Evolutionary conservation across 2,797 vertebrate genomes (phyloP).

Genomic region (Spinus olivaceus): DNA sequence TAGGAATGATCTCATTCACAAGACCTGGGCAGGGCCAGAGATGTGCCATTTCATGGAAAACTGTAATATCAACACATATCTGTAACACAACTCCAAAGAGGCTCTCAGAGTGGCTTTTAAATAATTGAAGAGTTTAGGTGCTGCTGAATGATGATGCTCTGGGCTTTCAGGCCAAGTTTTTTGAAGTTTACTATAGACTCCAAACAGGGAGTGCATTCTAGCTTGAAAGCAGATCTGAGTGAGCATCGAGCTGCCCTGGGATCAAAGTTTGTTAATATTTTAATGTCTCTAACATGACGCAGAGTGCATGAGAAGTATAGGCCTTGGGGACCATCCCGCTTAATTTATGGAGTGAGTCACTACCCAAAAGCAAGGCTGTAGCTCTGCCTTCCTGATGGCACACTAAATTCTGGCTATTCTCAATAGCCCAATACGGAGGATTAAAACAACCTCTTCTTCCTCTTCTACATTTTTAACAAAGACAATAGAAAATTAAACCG

Average conservation of each 20-base stretch:
- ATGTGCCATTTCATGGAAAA: neutral
- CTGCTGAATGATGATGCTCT: neutral
- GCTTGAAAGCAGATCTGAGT: constrained; percentile 29
- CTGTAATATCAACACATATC: neutral
- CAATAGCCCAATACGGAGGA: neutral
- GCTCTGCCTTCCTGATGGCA: neutral
- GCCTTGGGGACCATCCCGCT: constrained; percentile 7
- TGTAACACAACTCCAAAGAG: neutral
- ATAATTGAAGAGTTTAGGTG: constrained; percentile 31
- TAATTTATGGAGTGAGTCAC: constrained; percentile 45
- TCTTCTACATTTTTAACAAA: constrained; percentile 13
- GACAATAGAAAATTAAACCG: constrained; percentile 17
- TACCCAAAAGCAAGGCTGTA: neutral
- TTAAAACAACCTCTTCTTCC: neutral
- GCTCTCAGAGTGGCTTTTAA: neutral
- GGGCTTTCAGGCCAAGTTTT: constrained; percentile 14
- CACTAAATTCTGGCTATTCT: constrained; percentile 5
- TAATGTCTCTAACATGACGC: constrained; percentile 22
- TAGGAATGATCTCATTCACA: neutral
- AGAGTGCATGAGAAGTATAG: constrained; percentile 11
- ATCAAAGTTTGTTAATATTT: constrained; percentile 59
- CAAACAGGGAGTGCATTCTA: constrained; percentile 11
- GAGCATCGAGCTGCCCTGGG: neutral
- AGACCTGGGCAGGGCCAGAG: neutral
- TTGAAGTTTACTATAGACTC: constrained; percentile 22